Base-by-base conservation (phyloP, 2,113 vertebrate species). In the Nipponia nippon region DNA sequence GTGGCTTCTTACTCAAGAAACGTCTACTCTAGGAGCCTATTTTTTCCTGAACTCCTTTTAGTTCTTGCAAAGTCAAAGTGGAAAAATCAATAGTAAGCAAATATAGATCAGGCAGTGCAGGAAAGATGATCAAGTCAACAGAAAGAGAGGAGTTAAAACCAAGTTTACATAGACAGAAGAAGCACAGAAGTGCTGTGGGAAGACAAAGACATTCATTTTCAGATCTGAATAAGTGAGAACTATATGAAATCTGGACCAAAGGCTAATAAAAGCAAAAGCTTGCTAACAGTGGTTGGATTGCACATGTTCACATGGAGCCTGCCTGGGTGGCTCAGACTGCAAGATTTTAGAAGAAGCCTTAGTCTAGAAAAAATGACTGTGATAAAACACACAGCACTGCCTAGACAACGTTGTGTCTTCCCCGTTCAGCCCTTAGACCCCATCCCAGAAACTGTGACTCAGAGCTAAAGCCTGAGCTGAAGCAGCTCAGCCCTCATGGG, bases 171-270 rank as follows among this genome's bases (percentile, higher is more conserved):
- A 83, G 38, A 55, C 19, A 90, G 36, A 84, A 72, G 30, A 93
- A 5, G 36, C 73, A 90, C 73, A 72, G 61, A 90, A 91, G 65
- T 92, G 72, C 59, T 84, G 79, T 84, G 72, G 87, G 89, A 96
- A 89, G 80, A 75, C 80, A 94, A 92, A 84, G 46, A 29, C n/a
- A 91, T 71, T 78, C 13, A 40, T 77, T 90, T 95, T 89, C 89
- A 83, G 58, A 81, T 46, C 73, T 69, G 83, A 87, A 50, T 49
- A 92, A 79, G 22, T 50, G 44, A 89, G 76, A 94, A 73, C 32
- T 61, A 9, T 23, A 49, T 26, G 58, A 93, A 93, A 84, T 76
- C 61, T 67, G 56, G 65, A 89, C 72, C 52, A 84, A 79, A 92
- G 73, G 32, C 83, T 89, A 89, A 89, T 67, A 82, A 95, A 89